Evolutionary conservation across 1,140 invertebrate species (phyloP), one percentile per base, ranked within the genome.

Genomic region (Probaryconus sp.): DNA sequence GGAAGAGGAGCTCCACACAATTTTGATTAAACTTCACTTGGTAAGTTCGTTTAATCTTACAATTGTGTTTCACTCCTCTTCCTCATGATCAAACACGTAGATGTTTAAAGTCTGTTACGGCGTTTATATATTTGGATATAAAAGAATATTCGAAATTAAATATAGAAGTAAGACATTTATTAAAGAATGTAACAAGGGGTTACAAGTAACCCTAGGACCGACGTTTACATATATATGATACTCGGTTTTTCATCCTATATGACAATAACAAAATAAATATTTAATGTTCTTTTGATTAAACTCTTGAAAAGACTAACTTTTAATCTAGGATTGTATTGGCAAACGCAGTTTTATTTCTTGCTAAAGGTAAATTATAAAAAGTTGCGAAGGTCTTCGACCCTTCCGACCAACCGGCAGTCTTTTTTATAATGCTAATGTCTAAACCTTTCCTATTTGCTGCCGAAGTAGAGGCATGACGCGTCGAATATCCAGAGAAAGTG

Each of bases 71-170:
- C 24, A 14, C 51, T 55, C 35, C 21, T 55, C 51, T 55, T 55
- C 51, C 20, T 35, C 51, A 28, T 45, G 40, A 45, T 58, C 17
- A n/a, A 58, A 58, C 38, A 17, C 43, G 56, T 48, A 61, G 56
- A 61, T 61, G 56, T 61, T 61, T 28, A 48, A 48, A 61, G 56
- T 24, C 2, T 55, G 43, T 61, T 61, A 50, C 13, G 35, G 21
- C 21, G 21, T 24, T n/a, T n/a, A n/a, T n/a, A n/a, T n/a, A n/a
- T n/a, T n/a, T n/a, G n/a, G 47, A 28, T 14, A n/a, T 26, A 18
- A 47, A 30, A 16, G 28, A 17, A 42, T n/a, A 6, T 38, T 6
- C 14, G 17, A 17, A 42, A 30, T 9, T 2, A 45, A 35, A 33
- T 6, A 53, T n/a, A 26, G 5, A 5, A 10, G 3, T 35, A 10